These are phyloP conservation scores for Triplophysa tibetana DNA, from an alignment of 2,113 vertebrate genomes.

Conservation along the genomic window DNA sequence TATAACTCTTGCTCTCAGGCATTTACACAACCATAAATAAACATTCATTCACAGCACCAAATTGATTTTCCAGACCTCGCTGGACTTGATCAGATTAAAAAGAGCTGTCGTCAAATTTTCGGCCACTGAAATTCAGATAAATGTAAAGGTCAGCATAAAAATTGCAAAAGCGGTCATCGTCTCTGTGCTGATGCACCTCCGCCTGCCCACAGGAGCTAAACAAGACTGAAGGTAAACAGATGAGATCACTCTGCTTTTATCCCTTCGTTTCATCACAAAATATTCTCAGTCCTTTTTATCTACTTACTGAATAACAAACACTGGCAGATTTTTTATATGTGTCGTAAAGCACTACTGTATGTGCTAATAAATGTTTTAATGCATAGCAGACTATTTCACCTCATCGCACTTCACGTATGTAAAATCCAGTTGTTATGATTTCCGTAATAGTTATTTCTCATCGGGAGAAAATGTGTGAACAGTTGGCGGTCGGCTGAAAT, in stretches of 20 bases:
- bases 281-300: no score
- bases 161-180: background rate
- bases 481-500: no score
- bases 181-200: background rate
- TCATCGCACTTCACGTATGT: no score
- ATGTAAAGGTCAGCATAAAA: conserved; percentile 25
- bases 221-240: background rate
- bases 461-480: no score
- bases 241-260: no score
- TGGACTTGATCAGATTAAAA: conserved; percentile 1
- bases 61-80: background rate
- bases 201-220: background rate
- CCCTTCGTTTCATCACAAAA: no score
- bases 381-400: background rate
- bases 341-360: no score
- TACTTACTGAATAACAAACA: no score
- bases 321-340: no score
- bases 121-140: background rate
- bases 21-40: background rate
- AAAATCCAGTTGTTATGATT: no score
- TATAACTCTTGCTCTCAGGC: background rate
- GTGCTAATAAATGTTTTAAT: no score
- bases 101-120: background rate
- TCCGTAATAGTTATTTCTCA: no score
- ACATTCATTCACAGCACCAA: background rate